Percentiles rank a stretch among this genome's conserved stretches.
These are phyloP conservation scores for Phengaris arion DNA, from an alignment of 2,888 invertebrate species.

Conservation along the genomic window DNA sequence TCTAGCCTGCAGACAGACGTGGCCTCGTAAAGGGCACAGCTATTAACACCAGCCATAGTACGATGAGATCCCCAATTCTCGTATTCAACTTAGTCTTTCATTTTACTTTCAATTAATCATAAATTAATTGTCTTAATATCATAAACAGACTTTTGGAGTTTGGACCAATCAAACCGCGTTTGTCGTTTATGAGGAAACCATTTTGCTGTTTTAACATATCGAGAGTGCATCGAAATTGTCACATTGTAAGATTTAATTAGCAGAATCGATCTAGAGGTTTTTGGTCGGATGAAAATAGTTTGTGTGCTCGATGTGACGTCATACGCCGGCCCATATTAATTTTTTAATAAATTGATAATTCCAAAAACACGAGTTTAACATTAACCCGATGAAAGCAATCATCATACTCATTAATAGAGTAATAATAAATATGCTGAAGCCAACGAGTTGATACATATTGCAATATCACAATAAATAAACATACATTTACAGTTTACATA, in stretches of 20 bases:
- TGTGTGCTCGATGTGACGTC: neutral
- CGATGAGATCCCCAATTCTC: neutral
- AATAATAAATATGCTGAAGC: neutral
- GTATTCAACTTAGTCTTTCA: no score
- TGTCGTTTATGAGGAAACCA: no score
- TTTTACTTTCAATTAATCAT: no score
- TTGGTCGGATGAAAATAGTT: neutral
- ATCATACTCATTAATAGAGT: neutral
- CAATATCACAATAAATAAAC: neutral
- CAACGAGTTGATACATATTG: neutral
- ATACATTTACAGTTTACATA: neutral
- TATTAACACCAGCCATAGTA: neutral
- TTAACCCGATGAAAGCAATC: conserved; percentile 4
- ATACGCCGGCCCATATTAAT: neutral
- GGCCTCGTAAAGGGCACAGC: neutral
- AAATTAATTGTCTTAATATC: no score
- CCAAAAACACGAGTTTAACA: neutral
- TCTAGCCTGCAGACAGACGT: neutral
- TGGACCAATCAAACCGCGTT: no score
- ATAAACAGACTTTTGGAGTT: no score
- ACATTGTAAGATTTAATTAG: no score
- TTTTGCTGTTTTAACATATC: no score
- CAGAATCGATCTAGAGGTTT: neutral
- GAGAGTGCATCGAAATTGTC: no score
- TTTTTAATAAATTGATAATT: neutral